These are phyloP conservation scores for Oryzias woworae DNA, from an alignment of 2,113 vertebrate species.

Conservation along the genomic window DNA sequence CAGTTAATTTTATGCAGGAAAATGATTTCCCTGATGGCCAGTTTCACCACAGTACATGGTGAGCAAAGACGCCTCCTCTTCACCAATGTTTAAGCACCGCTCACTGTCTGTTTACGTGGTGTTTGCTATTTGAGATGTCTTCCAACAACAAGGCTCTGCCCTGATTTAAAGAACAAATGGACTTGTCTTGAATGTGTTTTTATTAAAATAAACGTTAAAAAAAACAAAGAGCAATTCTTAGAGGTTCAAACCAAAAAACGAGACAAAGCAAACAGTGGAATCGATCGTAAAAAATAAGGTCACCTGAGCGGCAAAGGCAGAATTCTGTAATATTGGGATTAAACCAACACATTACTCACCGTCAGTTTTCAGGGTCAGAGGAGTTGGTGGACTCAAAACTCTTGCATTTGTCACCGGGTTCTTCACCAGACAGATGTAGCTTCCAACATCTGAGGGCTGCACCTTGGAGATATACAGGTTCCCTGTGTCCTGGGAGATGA, in stretches of 20 bases:
- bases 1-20: constrained; percentile 78
- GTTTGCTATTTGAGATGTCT: constrained; percentile 58
- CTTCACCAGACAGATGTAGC: constrained; percentile 96
- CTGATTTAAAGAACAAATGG: constrained; percentile 26
- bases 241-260: constrained; percentile 10
- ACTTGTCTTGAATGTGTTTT: background rate
- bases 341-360: constrained; percentile 77
- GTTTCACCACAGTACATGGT: constrained; percentile 63
- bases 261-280: constrained; percentile 2
- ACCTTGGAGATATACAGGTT: constrained; percentile 98
- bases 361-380: constrained; percentile 89
- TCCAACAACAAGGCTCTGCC: constrained; percentile 13
- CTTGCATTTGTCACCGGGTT: constrained; percentile 90
- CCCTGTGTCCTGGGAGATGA: constrained; percentile 96
- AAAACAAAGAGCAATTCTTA: constrained; percentile 20
- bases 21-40: constrained; percentile 77
- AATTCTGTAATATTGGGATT: background rate
- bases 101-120: constrained; percentile 62
- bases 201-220: background rate
- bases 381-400: constrained; percentile 93
- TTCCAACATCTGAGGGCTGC: constrained; percentile 92
- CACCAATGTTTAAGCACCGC: constrained; percentile 66
- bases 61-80: constrained; percentile 57
- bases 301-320: constrained; percentile 4
- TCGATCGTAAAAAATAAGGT: background rate